These are phyloP conservation scores for Nasonia oneida DNA, from an alignment of 2,888 invertebrate genomes.

Conservation along the genomic window DNA sequence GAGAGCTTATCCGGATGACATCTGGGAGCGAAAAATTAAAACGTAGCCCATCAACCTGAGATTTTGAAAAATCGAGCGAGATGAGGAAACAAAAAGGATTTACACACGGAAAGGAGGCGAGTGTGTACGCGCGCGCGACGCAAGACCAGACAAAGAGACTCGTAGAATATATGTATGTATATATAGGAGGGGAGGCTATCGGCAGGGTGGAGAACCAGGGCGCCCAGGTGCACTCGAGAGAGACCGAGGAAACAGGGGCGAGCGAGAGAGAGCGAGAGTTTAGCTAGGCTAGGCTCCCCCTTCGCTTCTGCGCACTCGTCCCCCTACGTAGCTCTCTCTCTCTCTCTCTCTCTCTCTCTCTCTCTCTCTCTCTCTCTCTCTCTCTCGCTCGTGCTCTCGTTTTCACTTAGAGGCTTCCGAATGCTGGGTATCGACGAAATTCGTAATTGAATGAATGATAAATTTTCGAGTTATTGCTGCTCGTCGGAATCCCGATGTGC, in stretches of 20 bases:
- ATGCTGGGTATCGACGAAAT: constrained; percentile 14
- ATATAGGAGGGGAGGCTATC: constrained; percentile 60
- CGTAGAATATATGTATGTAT: not conserved
- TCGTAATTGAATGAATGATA: constrained; percentile 53
- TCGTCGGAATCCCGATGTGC: not conserved
- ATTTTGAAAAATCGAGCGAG: constrained; percentile 47
- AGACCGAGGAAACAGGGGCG: constrained; percentile 65
- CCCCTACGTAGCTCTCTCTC: not conserved
- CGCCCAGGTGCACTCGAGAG: constrained; percentile 71
- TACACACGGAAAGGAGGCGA: constrained; percentile 21
- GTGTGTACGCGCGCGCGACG: not conserved
- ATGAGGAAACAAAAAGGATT: constrained; percentile 55
- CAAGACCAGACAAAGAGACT: constrained; percentile 11
- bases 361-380: not conserved
- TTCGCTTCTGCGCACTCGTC: constrained; percentile 35
- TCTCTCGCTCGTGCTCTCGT: constrained; percentile 9
- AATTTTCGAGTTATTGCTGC: constrained; percentile 25
- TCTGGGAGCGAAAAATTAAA: constrained; percentile 41
- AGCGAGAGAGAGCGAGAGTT: constrained; percentile 26
- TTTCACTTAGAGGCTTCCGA: constrained; percentile 11
- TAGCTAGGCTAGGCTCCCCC: constrained; percentile 24
- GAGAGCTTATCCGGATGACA: not conserved
- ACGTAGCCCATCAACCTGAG: constrained; percentile 7
- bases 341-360: not conserved
- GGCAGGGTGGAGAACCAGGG: constrained; percentile 68